Evolutionary conservation across 2,888 invertebrate genomes (phyloP).

Genomic region (Troides helena): DNA sequence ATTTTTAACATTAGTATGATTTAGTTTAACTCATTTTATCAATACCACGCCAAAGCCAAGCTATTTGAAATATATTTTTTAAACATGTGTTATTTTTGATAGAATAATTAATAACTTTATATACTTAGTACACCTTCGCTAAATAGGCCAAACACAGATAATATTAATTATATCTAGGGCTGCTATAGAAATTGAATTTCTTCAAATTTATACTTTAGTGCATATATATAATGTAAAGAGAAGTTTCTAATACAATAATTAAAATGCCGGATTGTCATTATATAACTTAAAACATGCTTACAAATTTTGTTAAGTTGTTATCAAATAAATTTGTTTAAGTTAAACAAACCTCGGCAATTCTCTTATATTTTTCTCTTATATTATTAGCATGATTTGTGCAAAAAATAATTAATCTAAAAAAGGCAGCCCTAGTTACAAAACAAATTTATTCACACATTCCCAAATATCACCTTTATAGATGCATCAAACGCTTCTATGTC

Average conservation of each 20-base stretch:
- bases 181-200: not conserved
- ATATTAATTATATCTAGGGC: conserved; percentile 19
- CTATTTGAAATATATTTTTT: not conserved
- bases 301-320: no score
- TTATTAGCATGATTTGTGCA: not conserved
- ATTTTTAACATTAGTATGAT: not conserved
- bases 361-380: not conserved
- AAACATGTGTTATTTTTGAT: not conserved
- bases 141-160: conserved; percentile 22
- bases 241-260: no score
- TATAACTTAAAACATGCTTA: no score
- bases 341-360: not conserved
- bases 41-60: not conserved
- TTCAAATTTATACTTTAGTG: not conserved
- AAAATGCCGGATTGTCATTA: no score
- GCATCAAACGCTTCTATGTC: conserved; percentile 75
- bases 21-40: not conserved
- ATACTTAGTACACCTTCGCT: not conserved
- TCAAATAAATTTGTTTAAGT: not conserved
- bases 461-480: conserved; percentile 73
- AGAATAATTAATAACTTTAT: not conserved
- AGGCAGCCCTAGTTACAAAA: conserved; percentile 29
- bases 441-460: conserved; percentile 44
- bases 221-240: no score
- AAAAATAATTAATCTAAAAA: not conserved